phyloP scores from a whole-genome alignment of 2,888 invertebrate genomes.

The Drosophila meridionalis region DNA sequence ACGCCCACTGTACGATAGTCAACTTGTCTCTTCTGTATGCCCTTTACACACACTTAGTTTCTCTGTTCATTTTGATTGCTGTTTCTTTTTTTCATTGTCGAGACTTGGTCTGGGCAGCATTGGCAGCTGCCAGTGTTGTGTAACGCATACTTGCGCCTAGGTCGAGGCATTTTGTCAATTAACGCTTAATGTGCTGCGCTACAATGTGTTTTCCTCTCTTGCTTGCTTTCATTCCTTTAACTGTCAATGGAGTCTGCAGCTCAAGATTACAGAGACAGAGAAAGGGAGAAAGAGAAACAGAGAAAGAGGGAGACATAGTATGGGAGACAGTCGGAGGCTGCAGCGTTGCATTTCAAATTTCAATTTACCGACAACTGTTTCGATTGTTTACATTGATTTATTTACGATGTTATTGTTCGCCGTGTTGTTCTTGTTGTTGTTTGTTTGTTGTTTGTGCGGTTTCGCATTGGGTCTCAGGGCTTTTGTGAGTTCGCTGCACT shows the following conservation, averaged over 20 bases:
- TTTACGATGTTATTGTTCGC: slow-evolving; percentile 62
- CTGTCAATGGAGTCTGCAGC: slow-evolving; percentile 6
- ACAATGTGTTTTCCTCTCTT: not conserved
- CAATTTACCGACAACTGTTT: slow-evolving; percentile 82
- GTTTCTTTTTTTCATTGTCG: not conserved
- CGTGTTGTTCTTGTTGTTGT: not conserved
- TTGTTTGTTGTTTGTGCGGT: slow-evolving; percentile 70
- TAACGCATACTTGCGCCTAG: slow-evolving; percentile 20
- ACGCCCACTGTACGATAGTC: not conserved
- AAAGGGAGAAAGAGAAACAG: not conserved
- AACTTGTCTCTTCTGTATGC: not conserved
- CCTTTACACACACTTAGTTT: not conserved
- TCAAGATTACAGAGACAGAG: not conserved
- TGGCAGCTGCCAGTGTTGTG: slow-evolving; percentile 43
- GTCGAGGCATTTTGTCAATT: slow-evolving; percentile 67
- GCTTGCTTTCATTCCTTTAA: not conserved
- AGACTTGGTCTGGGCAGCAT: slow-evolving; percentile 14
- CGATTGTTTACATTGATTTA: slow-evolving; percentile 81
- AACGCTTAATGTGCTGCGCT: slow-evolving; percentile 52
- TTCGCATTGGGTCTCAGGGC: slow-evolving; percentile 51
- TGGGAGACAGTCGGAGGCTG: slow-evolving; percentile 8
- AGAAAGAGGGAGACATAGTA: not conserved
- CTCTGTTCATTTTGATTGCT: not conserved
- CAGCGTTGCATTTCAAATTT: slow-evolving; percentile 77
- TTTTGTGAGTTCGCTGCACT: slow-evolving; percentile 29